Evolutionary conservation across 2,113 vertebrate genomes (phyloP).

Genomic region (Andinoacara biseriatus): DNA sequence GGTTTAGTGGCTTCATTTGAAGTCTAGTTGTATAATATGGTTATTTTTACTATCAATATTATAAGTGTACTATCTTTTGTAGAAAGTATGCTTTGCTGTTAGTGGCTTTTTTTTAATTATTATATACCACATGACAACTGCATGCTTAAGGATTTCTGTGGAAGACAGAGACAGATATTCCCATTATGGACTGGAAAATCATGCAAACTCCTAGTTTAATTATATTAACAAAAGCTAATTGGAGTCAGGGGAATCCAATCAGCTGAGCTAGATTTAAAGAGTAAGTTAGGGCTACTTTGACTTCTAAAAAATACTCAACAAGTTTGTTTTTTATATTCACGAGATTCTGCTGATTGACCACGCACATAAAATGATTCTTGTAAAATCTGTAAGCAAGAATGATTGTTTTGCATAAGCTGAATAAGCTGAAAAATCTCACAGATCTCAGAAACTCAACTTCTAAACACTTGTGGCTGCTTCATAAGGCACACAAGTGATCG

Average conservation of each 20-base stretch:
- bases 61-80: neutral
- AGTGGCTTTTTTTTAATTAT: neutral
- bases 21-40: neutral
- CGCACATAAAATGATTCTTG: neutral
- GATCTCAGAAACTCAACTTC: too few species aligned
- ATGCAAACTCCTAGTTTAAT: neutral
- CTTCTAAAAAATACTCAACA: neutral
- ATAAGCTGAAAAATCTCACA: neutral
- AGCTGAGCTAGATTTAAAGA: neutral
- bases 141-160: neutral
- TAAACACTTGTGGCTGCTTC: too few species aligned
- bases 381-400: neutral
- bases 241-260: neutral
- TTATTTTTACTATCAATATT: neutral
- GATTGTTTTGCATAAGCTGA: neutral
- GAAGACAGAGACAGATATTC: neutral
- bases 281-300: conserved; percentile 1
- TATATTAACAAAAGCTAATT: conserved; percentile 1
- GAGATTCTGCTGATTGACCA: neutral
- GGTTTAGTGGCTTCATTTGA: neutral
- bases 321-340: neutral
- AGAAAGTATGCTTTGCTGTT: neutral
- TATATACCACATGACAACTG: neutral
- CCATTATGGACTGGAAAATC: neutral
- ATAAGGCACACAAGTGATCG: too few species aligned